These are phyloP conservation scores for Girardinus metallicus DNA, from an alignment of 2,797 vertebrate species.

Conservation along the genomic window DNA sequence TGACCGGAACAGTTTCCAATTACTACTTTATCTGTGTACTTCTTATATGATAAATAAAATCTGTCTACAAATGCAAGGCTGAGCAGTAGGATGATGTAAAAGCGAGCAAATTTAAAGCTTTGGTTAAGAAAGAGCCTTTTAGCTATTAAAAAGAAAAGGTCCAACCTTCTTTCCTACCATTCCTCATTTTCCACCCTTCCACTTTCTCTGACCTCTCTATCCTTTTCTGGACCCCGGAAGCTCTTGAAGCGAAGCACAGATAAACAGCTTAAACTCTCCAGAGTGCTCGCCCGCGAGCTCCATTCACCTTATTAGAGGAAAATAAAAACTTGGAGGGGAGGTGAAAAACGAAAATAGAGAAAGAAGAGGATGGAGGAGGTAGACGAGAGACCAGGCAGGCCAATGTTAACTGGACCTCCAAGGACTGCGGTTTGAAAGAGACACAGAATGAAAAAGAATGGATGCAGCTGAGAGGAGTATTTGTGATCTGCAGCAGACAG, in stretches of 20 bases:
- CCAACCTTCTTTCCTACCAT: constrained; percentile 41
- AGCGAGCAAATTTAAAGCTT: constrained; percentile 33
- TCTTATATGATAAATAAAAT: constrained; percentile 62
- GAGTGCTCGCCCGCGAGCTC: constrained; percentile 69
- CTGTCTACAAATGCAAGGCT: constrained; percentile 36
- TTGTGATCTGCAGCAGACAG: constrained; percentile 61
- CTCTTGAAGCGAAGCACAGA: constrained; percentile 75
- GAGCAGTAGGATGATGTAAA: constrained; percentile 42
- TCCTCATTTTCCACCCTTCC: constrained; percentile 39
- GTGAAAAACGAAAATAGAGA: constrained; percentile 25
- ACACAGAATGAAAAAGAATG: constrained; percentile 31
- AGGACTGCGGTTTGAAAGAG: constrained; percentile 64
- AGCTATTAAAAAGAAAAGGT: constrained; percentile 51
- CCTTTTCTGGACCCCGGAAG: constrained; percentile 75
- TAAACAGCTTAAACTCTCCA: constrained; percentile 78
- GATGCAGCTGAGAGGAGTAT: constrained; percentile 36
- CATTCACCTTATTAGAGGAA: constrained; percentile 74
- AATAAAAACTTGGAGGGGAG: constrained; percentile 59
- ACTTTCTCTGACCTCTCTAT: constrained; percentile 73
- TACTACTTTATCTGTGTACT: constrained; percentile 8
- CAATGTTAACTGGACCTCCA: constrained; percentile 72
- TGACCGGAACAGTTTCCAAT: constrained; percentile 23
- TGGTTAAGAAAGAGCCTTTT: constrained; percentile 40
- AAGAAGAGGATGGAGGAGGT: constrained; percentile 6
- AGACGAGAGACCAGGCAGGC: constrained; percentile 10